Base-by-base conservation (phyloP, 2,797 vertebrate genomes). In the Argyrosomus regius region DNA sequence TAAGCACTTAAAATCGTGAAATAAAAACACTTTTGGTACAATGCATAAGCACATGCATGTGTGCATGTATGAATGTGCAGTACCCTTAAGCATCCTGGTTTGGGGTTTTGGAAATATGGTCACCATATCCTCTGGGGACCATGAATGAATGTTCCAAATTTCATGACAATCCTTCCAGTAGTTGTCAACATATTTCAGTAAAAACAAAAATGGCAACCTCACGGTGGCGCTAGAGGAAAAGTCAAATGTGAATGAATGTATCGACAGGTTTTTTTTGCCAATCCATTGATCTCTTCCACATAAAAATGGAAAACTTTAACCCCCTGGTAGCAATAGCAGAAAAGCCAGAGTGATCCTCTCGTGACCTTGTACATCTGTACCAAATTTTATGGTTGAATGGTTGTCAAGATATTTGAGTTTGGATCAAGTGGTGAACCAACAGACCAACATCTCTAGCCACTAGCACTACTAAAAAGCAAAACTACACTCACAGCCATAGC, bases 391-490 rank as follows among this genome's bases (percentile, higher is more conserved):
- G 35, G 35, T 35, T 35, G 35, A 35, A 35, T 35, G 35, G 10
- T 43, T 18, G 9, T 20, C 3, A 31, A 28, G 50, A 14, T 28
- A 22, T 50, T 41, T 53, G 17, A 26, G 8, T 60, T 22, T 60
- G 63, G 41, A 63, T 18, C 20, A 58, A 59, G 17, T 45, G 49
- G 11, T 13, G 61, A 39, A 41, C 24, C 17, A 6, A 61, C 24
- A 20, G 39, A 35, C 50, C 8, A 24, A 6, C 43, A 62, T 39
- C n/a, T 10, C 3, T 35, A 66, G 53, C 31, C 11, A 6, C 24
- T 50, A 54, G 52, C 35, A n/a, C 8, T 17, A 16, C 62, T 68
- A 14, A 70, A 81, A 41, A 46, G 52, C 41, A 48, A 62, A 63
- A 78, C 52, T 64, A 11, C 50, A 17, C 53, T 50, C 45, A 24